Evolutionary conservation across 2,113 vertebrate genomes (phyloP).

Genomic region (Perca schrenkii): DNA sequence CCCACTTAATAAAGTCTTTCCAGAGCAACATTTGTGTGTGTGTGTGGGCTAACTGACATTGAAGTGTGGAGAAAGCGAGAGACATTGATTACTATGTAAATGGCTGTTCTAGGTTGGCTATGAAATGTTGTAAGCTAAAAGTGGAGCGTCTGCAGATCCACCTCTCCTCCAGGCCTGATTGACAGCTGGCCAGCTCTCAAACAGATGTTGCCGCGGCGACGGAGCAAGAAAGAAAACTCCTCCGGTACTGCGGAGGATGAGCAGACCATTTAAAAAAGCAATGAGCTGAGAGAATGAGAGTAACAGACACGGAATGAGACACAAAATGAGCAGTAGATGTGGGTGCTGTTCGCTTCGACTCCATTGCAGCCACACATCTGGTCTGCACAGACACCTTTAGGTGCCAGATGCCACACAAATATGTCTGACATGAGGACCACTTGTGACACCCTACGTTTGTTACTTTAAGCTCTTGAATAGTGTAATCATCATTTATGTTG

Average conservation of each 20-base stretch:
- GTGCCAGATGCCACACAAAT: conserved; percentile 19
- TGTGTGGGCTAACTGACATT: conserved; percentile 34
- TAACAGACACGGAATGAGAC: conserved; percentile 31
- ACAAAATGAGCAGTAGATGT: conserved; percentile 32
- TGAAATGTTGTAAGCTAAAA: conserved; percentile 31
- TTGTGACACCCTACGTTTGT: not conserved
- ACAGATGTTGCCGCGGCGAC: conserved; percentile 60
- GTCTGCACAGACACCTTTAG: conserved; percentile 2
- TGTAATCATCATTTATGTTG: conserved; percentile 25
- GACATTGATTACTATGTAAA: conserved; percentile 57
- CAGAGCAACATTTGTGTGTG: conserved; percentile 30
- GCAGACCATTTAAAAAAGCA: conserved; percentile 40
- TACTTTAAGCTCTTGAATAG: not conserved
- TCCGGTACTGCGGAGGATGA: conserved; percentile 24
- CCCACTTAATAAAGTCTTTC: conserved; percentile 45
- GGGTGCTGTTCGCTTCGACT: conserved; percentile 5
- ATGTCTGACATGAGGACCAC: conserved; percentile 11
- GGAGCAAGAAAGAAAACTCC: conserved; percentile 11
- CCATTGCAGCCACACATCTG: conserved; percentile 32
- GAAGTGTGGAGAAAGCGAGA: conserved; percentile 23
- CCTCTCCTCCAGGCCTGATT: conserved; percentile 57
- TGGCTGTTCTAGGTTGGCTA: not conserved
- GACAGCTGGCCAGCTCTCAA: conserved; percentile 57
- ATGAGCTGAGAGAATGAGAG: conserved; percentile 23
- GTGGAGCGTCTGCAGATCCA: conserved; percentile 28